Evolutionary conservation across 2,888 invertebrate species (phyloP).

Genomic region (Cecidostiba fungosa): DNA sequence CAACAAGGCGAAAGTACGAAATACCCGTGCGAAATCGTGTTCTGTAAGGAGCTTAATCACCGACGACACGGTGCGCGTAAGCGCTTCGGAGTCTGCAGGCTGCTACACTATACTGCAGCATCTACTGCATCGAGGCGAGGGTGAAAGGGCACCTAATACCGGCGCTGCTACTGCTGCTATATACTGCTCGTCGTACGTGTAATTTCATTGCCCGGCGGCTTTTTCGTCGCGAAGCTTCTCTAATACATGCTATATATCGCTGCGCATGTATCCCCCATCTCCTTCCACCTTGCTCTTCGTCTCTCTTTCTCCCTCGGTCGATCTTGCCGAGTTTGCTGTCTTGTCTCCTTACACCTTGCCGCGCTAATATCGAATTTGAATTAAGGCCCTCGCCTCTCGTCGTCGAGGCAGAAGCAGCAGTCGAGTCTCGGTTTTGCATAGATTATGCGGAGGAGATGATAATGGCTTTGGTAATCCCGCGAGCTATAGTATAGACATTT

Average conservation of each 20-base stretch:
- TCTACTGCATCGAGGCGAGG: background rate
- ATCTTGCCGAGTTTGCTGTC: background rate
- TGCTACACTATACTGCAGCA: background rate
- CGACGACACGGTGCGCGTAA: background rate
- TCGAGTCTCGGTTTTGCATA: slow-evolving; percentile 3
- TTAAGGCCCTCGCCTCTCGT: background rate
- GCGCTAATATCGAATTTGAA: slow-evolving; percentile 30
- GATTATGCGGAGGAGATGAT: background rate
- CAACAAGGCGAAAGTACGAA: background rate
- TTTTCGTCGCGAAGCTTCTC: background rate
- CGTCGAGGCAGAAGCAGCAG: background rate
- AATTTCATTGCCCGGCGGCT: slow-evolving; percentile 29
- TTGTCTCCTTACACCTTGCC: slow-evolving; percentile 18
- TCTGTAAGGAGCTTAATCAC: background rate
- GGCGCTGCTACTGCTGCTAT: background rate
- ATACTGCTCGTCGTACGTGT: background rate
- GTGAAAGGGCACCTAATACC: background rate
- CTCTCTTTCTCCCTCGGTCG: background rate
- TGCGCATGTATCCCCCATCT: too few species aligned
- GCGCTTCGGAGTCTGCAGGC: background rate
- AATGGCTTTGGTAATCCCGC: background rate
- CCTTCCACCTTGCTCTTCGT: background rate
- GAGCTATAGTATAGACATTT: background rate
- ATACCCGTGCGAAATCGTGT: background rate
- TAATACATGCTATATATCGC: background rate